A percentile compares a stretch with the other conserved stretches of the same genome.
These are phyloP conservation scores for Hecatera dysodea DNA, from an alignment of 2,888 invertebrate genomes.

Conservation along the genomic window DNA sequence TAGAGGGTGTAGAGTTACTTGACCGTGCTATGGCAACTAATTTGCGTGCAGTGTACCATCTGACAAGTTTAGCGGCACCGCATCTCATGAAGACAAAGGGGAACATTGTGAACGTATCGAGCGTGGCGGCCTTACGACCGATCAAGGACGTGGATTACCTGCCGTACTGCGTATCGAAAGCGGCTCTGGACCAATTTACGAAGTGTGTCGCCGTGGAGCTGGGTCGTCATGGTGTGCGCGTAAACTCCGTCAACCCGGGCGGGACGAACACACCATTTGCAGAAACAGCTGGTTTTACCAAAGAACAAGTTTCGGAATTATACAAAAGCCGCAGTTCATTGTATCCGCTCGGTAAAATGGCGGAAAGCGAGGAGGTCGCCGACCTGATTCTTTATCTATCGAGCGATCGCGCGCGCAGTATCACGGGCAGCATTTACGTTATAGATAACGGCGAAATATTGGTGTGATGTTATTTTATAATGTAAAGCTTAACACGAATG, in stretches of 20 bases:
- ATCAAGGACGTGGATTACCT: conserved; percentile 92
- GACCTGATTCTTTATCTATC: conserved; percentile 97
- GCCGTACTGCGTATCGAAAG: conserved; percentile 97
- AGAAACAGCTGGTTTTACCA: conserved; percentile 93
- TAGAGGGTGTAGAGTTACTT: conserved; percentile 95
- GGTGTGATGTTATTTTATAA: conserved; percentile 67
- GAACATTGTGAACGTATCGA: conserved; percentile 97
- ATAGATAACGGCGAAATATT: conserved; percentile 87
- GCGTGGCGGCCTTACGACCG: conserved; percentile 94
- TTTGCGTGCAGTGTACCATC: conserved; percentile 93
- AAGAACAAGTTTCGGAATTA: conserved; percentile 92
- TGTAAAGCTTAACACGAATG: conserved; percentile 31
- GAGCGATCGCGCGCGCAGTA: conserved; percentile 95
- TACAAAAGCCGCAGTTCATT: conserved; percentile 94
- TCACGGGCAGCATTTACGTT: conserved; percentile 94
- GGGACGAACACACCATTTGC: conserved; percentile 93
- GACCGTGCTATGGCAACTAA: conserved; percentile 96
- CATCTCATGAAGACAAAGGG: conserved; percentile 95
- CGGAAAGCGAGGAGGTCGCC: conserved; percentile 96
- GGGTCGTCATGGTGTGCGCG: conserved; percentile 94
- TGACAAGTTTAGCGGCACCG: conserved; percentile 96
- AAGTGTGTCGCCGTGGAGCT: conserved; percentile 96
- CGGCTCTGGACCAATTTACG: conserved; percentile 98
- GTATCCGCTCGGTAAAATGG: conserved; percentile 97
- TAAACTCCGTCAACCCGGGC: conserved; percentile 98